Percentiles rank a stretch among this genome's conserved stretches.
These are phyloP conservation scores for Albula goreensis DNA, from an alignment of 2,113 vertebrate species.

Conservation along the genomic window DNA sequence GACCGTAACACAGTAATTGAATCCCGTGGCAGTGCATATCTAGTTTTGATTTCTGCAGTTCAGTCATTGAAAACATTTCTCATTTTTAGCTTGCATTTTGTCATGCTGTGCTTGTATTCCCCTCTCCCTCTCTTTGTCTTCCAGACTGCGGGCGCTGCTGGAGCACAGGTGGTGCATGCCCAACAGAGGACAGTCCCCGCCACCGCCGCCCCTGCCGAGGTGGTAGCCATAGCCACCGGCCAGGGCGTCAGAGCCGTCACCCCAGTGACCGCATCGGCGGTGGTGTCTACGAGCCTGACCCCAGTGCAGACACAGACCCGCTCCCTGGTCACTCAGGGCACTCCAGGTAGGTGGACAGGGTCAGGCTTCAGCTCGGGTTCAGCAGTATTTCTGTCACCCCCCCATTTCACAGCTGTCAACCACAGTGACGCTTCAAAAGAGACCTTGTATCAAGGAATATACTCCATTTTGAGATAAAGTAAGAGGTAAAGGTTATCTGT, in stretches of 20 bases:
- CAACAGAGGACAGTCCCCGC: constrained; percentile 77
- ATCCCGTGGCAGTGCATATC: background rate
- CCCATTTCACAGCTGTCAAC: background rate
- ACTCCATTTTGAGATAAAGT: background rate
- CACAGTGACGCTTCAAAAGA: background rate
- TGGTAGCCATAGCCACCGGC: constrained; percentile 80
- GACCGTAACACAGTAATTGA: background rate
- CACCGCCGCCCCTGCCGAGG: constrained; percentile 70
- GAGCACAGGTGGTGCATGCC: constrained; percentile 82
- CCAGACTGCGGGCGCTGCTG: constrained; percentile 72
- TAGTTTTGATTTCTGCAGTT: background rate
- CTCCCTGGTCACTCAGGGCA: constrained; percentile 78
- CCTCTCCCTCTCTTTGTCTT: background rate
- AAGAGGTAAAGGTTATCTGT: background rate
- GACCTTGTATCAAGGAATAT: background rate
- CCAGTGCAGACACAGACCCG: constrained; percentile 79
- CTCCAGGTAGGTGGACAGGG: constrained; percentile 66
- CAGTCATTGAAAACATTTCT: background rate
- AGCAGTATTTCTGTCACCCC: background rate
- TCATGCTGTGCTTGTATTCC: background rate
- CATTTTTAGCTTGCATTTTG: background rate
- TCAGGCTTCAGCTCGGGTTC: too few relatives aligned
- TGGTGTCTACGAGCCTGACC: constrained; percentile 81
- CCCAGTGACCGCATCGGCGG: constrained; percentile 77
- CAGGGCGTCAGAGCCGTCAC: constrained; percentile 80